Evolutionary conservation across 2,113 vertebrate species (phyloP).

Genomic region (Enhydra lutris): DNA sequence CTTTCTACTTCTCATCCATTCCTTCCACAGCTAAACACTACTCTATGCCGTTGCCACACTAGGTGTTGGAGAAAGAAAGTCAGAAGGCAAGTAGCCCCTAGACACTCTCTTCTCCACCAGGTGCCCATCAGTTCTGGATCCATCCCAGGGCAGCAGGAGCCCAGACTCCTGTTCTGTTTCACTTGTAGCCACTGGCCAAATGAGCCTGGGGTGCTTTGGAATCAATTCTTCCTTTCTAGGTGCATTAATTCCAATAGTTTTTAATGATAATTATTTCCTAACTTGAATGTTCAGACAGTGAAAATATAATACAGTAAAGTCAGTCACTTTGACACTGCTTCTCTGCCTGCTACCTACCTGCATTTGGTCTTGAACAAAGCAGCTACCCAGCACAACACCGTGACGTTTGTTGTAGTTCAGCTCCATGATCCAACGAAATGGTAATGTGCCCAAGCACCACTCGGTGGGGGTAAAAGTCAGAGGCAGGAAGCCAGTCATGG

Average conservation of each 20-base stretch:
- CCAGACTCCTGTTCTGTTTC: not conserved
- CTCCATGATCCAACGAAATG: not conserved
- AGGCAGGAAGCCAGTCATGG: not conserved
- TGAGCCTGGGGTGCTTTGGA: not conserved
- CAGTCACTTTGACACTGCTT: not conserved
- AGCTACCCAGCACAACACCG: not conserved
- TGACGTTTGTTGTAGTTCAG: not conserved
- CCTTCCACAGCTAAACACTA: not conserved
- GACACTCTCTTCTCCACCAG: not conserved
- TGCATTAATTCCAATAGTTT: not conserved
- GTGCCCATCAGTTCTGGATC: not conserved
- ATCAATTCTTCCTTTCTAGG: not conserved
- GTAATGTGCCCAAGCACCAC: not conserved
- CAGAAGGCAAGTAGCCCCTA: too few relatives aligned
- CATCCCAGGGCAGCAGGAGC: not conserved
- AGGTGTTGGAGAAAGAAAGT: not conserved
- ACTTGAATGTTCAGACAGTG: not conserved
- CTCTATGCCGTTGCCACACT: not conserved
- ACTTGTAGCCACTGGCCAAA: not conserved
- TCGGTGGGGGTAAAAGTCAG: not conserved
- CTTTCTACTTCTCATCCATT: not conserved
- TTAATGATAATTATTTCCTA: not conserved
- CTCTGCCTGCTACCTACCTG: not conserved
- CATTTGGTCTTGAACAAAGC: not conserved
- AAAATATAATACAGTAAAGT: not conserved